Evolutionary conservation across 37 sponge, comb jelly and placozoan species (phyloP), one percentile per base, ranked within the genome.

Genomic region (Cladorhizidae sp.): DNA sequence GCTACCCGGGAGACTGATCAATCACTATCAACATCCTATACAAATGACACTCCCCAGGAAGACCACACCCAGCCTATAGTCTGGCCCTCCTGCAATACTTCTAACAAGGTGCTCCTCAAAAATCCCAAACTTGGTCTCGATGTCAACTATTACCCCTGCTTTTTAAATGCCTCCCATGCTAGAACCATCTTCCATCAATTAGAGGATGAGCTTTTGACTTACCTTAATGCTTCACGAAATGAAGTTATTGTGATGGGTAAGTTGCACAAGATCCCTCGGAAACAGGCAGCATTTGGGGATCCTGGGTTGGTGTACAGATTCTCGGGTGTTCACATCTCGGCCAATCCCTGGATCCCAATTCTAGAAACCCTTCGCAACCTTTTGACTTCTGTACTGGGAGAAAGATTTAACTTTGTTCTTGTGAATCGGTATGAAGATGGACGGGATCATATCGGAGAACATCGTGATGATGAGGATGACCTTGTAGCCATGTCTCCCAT

Each of bases 281-380:
- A 80, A 42, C 93, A 88, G 43, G 51, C 88, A 55, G 93, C 93
- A 59, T 88, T 87, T 80, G 93, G 93, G 29, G 93, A 92, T 35
- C 21, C 12, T 29, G 86, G 86, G 25, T 35, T 92, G 1, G 39
- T 55, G 15, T 92, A 92, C 56, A 65, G 50, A 0, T 92, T 87
- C 69, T 87, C 88, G 18, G 93, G 93, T 23, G 57, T 82, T 14
- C 80, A 65, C 26, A 43, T 92, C 7, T 28, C 67, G 2, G 88
- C 88, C 12, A 69, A 80, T 2, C 77, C 88, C 6, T 92, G 93
- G 93, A 84, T 79, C 9, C 85, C 84, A 23, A 32, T 51, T 1
- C 37, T 92, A 15, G 35, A 41, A 20, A 2, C 25, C 38, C 31
- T 92, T 15, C 76, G 75, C 22, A 43, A 71, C 1, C 23, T 26